Evolutionary conservation across 2,113 vertebrate genomes (phyloP).

Genomic region (Spilogale gracilis): DNA sequence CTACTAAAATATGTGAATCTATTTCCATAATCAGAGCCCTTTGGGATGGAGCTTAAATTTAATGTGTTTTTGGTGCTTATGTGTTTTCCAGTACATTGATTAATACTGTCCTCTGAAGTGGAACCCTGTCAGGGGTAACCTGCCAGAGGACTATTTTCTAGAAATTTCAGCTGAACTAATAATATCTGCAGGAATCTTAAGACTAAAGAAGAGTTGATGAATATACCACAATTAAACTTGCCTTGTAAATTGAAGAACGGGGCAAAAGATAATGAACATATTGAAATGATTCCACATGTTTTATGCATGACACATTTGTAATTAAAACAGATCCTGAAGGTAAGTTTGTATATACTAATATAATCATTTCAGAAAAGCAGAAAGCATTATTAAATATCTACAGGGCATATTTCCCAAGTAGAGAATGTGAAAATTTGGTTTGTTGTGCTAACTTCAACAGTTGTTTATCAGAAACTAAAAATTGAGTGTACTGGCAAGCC

Average conservation of each 20-base stretch:
- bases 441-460: slow-evolving; percentile 60
- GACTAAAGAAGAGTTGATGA: slow-evolving; percentile 48
- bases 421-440: slow-evolving; percentile 57
- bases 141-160: slow-evolving; percentile 49
- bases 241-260: slow-evolving; percentile 62
- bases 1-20: slow-evolving; percentile 55
- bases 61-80: neutral
- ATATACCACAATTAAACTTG: slow-evolving; percentile 50
- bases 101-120: slow-evolving; percentile 31
- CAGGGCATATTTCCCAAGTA: slow-evolving; percentile 53
- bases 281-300: slow-evolving; percentile 67
- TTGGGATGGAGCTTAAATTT: slow-evolving; percentile 9
- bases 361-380: slow-evolving; percentile 63
- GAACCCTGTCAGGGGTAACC: slow-evolving; percentile 37
- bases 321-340: slow-evolving; percentile 81
- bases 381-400: slow-evolving; percentile 72
- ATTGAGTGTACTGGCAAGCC: neutral
- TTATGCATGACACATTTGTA: slow-evolving; percentile 76
- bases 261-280: slow-evolving; percentile 59
- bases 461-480: slow-evolving; percentile 55
- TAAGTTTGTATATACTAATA: slow-evolving; percentile 63
- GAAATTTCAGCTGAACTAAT: slow-evolving; percentile 45
- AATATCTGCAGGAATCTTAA: slow-evolving; percentile 25
- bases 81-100: slow-evolving; percentile 56
- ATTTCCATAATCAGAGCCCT: slow-evolving; percentile 65